Evolutionary conservation across 2,113 vertebrate genomes (phyloP), one percentile per base, ranked within the genome.

Genomic region (Gallinago paraguaiae): DNA sequence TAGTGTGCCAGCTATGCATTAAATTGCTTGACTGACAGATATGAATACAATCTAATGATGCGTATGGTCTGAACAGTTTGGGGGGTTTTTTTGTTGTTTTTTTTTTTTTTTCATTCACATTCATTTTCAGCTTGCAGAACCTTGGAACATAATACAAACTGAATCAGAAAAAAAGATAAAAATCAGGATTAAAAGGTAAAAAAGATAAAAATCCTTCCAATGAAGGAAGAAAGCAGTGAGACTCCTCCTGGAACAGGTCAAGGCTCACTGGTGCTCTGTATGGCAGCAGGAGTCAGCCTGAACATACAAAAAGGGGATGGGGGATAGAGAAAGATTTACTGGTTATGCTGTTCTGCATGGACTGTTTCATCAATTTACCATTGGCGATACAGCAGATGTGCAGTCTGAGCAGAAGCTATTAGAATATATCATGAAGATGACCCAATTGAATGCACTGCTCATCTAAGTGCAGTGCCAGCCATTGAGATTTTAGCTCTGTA

Each of bases 391-490:
- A 95, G 51, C 86, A 94, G 79, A 59, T 86, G 76, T 46, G 41
- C 67, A 80, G n/a, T 72, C 59, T 69, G 70, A 80, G 57, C 53
- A 71, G 61, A 67, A 90, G 27, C 67, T 90, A 77, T 50, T 85
- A 76, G 63, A 93, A 76, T 60, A 31, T 10, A 53, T 80, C 43
- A 69, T 6, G 28, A 72, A 82, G 43, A 61, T 24, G 61, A 37
- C 16, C 50, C 18, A 37, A 2, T 1, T 53, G 53, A 79, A 88
- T 1, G 3, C 6, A 61, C 41, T 37, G 20, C 7, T 79, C 48
- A 56, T 60, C 39, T 54, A n/a, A 51, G 50, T 50, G 17, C 50
- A 46, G 67, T 18, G 57, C 63, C 91, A 88, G 67, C 27, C 80
- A 43, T 8, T 33, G 71, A 60, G 24, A 79, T 39, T 56, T 46